Base-by-base conservation (phyloP, 2,888 invertebrate genomes). In the Machimus atricapillus region DNA sequence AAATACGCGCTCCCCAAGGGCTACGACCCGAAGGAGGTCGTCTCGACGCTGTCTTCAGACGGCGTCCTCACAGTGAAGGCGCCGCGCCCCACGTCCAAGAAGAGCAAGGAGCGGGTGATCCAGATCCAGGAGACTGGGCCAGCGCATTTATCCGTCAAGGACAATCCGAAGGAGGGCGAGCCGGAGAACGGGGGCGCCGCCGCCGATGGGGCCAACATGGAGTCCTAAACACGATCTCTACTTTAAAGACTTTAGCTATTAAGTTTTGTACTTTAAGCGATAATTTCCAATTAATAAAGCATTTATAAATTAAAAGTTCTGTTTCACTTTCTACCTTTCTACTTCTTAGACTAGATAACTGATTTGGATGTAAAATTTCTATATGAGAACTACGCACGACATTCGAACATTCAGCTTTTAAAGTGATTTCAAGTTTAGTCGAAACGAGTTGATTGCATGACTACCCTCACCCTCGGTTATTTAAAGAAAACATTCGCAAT, bases 41-140 rank as follows among this genome's bases (percentile, higher is more conserved):
- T 95, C 86, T 97, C 97, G 87, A 95, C 95, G 6, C 93, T 97
- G 43, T 97, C 97, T 8, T 96, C 96, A 0, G 97, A 97, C 90
- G 97, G 97, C 1, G 95, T 97, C 76, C 93, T 97, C 52, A 96
- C 96, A 0, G 95, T 97, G 85, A 94, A 94, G 8, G 96, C 96
- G 0, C 96, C 96, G 0, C 93, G 93, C 86, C 92, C 92, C 90
- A 91, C 91, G 40, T 86, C 90, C 2, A 89, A 89, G 40, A 90
- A 90, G 74, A 90, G 91, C 0, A 93, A 93, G 2, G 95, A 94
- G 87, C 93, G 95, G 40, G 90, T 93, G 0, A 92, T 95, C 2
- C 94, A 94, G n/a, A 94, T 95, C 43, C 93, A 94, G 4, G 94
- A 94, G 43, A 95, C 94, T 0, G 95, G 95, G 0, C 94, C 94